These are phyloP conservation scores for Thaumatotibia leucotreta DNA, from an alignment of 1,140 invertebrate species.

Conservation along the genomic window DNA sequence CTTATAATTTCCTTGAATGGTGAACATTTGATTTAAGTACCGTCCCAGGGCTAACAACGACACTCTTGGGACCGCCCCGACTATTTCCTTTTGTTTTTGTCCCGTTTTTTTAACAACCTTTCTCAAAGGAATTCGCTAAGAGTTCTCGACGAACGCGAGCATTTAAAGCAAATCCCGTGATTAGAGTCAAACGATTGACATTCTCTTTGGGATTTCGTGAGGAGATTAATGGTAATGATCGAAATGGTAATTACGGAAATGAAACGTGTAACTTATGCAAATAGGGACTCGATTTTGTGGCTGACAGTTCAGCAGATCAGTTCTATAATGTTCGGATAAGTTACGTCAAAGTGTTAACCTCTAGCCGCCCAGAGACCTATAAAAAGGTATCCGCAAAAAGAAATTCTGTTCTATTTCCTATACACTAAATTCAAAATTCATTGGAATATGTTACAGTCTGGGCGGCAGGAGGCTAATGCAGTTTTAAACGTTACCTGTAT, in stretches of 20 bases:
- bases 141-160: slow-evolving; percentile 34
- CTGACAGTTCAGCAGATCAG: slow-evolving; percentile 36
- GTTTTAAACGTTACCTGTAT: no score
- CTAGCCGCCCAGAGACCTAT: no score
- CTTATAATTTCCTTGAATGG: slow-evolving; percentile 71
- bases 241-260: slow-evolving; percentile 53
- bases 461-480: no score
- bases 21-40: slow-evolving; percentile 71
- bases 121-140: slow-evolving; percentile 52
- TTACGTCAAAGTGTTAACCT: not conserved
- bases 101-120: slow-evolving; percentile 60
- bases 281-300: slow-evolving; percentile 36
- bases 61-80: slow-evolving; percentile 59
- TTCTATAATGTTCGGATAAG: slow-evolving; percentile 12
- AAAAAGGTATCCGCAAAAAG: no score
- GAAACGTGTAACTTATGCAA: slow-evolving; percentile 56
- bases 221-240: slow-evolving; percentile 51
- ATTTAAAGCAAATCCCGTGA: slow-evolving; percentile 53
- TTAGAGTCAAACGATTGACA: slow-evolving; percentile 49
- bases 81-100: slow-evolving; percentile 69
- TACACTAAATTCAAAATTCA: no score
- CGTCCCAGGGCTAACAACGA: slow-evolving; percentile 61
- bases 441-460: no score
- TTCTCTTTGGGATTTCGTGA: slow-evolving; percentile 37
- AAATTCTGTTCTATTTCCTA: no score